phyloP scores from a whole-genome alignment of 2,113 vertebrate genomes.

The Rousettus leschenaultii region DNA sequence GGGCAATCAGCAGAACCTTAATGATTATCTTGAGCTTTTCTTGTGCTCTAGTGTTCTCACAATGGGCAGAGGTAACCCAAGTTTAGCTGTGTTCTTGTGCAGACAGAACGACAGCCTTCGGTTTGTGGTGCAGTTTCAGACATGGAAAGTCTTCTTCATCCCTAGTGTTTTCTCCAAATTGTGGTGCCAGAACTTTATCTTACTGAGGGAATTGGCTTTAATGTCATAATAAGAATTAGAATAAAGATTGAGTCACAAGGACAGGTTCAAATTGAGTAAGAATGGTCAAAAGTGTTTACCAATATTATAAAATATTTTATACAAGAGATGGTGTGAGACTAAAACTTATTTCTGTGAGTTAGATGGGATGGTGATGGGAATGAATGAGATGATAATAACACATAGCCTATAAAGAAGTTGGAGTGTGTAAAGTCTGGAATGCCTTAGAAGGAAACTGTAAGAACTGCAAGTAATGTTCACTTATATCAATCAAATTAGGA shows the following conservation, averaged over 20 bases:
- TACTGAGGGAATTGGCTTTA: background rate
- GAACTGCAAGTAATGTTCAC: background rate
- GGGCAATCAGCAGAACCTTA: background rate
- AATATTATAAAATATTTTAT: background rate
- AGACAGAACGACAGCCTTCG: background rate
- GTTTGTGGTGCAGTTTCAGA: background rate
- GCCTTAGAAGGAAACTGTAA: background rate
- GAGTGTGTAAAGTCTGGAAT: background rate
- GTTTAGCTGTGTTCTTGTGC: background rate
- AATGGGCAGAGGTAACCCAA: background rate
- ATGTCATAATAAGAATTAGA: background rate
- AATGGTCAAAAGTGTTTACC: background rate
- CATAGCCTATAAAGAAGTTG: background rate
- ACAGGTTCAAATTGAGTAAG: background rate
- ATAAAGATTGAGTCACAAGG: background rate
- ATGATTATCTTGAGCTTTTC: background rate
- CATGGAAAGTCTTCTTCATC: background rate
- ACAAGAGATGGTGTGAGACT: background rate
- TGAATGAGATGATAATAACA: background rate
- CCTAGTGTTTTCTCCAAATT: background rate
- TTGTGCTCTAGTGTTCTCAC: background rate
- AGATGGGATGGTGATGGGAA: background rate
- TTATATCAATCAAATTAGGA: background rate
- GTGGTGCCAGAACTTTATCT: background rate
- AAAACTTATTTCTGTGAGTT: background rate